Base-by-base conservation (phyloP, 1,140 invertebrate genomes). In the Globodera ellingtonae region DNA sequence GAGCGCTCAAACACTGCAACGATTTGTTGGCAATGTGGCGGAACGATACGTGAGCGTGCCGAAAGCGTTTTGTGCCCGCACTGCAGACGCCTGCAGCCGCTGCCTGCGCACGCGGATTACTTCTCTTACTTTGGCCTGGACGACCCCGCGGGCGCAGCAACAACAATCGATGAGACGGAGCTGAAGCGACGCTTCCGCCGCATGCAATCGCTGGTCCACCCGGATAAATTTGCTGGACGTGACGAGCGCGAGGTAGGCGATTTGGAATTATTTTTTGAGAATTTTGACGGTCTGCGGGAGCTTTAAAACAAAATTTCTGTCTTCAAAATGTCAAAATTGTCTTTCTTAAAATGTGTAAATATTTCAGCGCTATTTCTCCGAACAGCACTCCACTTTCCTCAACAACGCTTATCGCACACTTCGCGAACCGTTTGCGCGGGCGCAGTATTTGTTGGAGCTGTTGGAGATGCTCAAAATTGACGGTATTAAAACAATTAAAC, bases 121-220 rank as follows among this genome's bases (percentile, higher is more conserved):
- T 80, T 80, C 62, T 66, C 79, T 21, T 80, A 80, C 52, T 62
- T 80, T 35, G 79, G 79, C 72, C 59, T 59, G 48, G 62, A 62
- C 18, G 15, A 18, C 56, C 56, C 56, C 56, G 56, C 10, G 6
- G 56, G 56, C 56, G 56, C 56, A 62, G 18, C 56, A 59, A 56
- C 56, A 62, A 62, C 56, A 59, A 56, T 80, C 15, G 73, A 78
- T 46, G 13, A 80, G 46, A 21, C 35, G 46, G 79, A 80, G 35
- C 50, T 80, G 50, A 72, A 66, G 24, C 65, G 65, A 9, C 65
- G 70, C 35, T 80, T 80, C 52, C 69, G 79, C 66, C 66, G 47
- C 65, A 66, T 73, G 67, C 79, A 80, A 67, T 52, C 79, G 56
- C 35, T 76, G 15, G 79, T 80, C 18, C 79, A 80, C 67, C 79